Evolutionary conservation across 2,113 vertebrate species (phyloP), one percentile per base, ranked within the genome.

Genomic region (Leptobrachium leishanense): DNA sequence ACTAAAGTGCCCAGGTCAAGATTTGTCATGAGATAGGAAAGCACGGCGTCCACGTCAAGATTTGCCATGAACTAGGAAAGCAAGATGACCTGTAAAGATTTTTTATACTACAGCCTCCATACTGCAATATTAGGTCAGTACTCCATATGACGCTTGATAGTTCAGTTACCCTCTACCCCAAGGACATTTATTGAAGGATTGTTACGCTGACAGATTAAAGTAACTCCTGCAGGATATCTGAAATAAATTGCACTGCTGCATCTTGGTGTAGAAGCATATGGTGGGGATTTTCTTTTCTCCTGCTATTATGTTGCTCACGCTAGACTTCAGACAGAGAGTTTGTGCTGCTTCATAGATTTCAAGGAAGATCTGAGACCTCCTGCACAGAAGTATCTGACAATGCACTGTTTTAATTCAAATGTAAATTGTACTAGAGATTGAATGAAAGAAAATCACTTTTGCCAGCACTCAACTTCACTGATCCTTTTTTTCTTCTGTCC

Each of bases 361-460:
- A 12, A 63, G 65, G 63, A 76, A 76, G 77, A 71, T 46, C 55
- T 4, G n/a, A 76, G 81, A 43, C 43, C 76, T 80, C 76, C 81
- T 39, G 50, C 69, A 44, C 70, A 74, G 75, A 79, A 78, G 42
- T 46, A 43, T 66, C 3, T 46, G 67, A 74, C 79, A 77, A 78
- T 10, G 54, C 4, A 63, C 50, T 44, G 50, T 74, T 81, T 83
- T 68, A 78, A 66, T 82, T 75, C 41, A 2, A 1, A 10, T 43
- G 84, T 77, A 81, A 79, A 82, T 76, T 42, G 74, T 50, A 75
- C 72, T 66, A 87, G 77, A 83, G 81, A 79, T 82, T 83, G 77
- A 54, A 9, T 79, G 75, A 65, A 81, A 85, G 42, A 2, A 54
- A 55, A 72, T 76, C 72, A 66, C 62, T 53, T 13, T 40, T 10